Percentiles rank a stretch among this genome's conserved stretches.
Conservation (phyloP, 2,797 vertebrate species). For the Myiotriccus ornatus region DNA sequence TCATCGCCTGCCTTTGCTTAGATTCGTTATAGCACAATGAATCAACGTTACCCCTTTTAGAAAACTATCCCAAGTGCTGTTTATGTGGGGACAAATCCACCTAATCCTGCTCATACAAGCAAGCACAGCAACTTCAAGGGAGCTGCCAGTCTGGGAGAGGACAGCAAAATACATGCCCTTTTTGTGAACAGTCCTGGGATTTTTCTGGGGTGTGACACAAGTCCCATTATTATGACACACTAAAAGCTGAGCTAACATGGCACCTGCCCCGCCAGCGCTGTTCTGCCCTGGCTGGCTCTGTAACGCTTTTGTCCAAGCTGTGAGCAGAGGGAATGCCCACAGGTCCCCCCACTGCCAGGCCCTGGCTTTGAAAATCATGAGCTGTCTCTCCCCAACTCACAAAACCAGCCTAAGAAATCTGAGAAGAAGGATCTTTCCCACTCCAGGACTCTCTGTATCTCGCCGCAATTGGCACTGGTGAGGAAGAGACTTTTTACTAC, state of each 20-base stretch:
- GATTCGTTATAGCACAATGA: neutral
- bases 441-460: fast-evolving
- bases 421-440: neutral
- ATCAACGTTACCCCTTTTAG: slow-evolving; percentile 11
- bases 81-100: slow-evolving; percentile 35
- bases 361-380: neutral
- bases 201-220: neutral
- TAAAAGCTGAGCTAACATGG: neutral
- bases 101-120: neutral
- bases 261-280: neutral
- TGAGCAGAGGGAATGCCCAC: neutral
- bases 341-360: neutral
- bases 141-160: neutral
- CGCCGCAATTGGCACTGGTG: neutral
- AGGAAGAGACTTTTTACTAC: neutral
- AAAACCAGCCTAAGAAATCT: neutral
- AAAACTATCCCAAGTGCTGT: neutral
- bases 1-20: neutral
- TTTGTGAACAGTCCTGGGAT: neutral
- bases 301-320: fast-evolving
- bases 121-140: neutral
- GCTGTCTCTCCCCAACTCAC: neutral
- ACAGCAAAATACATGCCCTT: neutral
- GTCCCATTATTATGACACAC: neutral
- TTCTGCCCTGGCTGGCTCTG: neutral